Evolutionary conservation across 2,113 vertebrate genomes (phyloP).

Genomic region (Apteryx owenii): DNA sequence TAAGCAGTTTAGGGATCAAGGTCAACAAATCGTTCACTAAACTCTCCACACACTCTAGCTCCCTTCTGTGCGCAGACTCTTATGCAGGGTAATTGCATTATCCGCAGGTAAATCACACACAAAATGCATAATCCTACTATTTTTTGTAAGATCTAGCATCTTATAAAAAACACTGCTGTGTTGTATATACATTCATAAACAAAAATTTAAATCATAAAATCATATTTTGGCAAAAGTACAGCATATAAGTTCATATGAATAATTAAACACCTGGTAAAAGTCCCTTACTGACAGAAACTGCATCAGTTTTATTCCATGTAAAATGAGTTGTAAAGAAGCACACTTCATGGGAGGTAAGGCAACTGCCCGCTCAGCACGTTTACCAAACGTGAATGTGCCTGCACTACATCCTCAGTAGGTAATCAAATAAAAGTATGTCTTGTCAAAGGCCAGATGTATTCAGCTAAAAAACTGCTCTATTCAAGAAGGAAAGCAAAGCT

Average conservation of each 20-base stretch:
- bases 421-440: not conserved
- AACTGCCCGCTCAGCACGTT: slow-evolving; percentile 16
- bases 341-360: not conserved
- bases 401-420: slow-evolving; percentile 9
- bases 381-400: not conserved
- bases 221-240: not conserved
- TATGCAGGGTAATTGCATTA: not conserved
- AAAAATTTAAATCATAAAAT: not conserved
- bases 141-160: not conserved
- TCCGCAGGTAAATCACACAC: not conserved
- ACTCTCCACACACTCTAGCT: not conserved
- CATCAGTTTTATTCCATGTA: not conserved
- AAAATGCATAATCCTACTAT: not conserved
- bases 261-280: not conserved
- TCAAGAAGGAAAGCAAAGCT: not conserved
- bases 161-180: not conserved
- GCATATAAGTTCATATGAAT: not conserved
- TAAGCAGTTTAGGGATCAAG: not conserved
- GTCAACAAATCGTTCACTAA: not conserved
- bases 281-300: not conserved
- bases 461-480: not conserved
- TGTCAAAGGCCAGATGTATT: slow-evolving; percentile 25
- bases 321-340: not conserved
- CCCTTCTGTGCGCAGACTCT: not conserved
- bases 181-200: not conserved